Percentiles rank a stretch among this genome's conserved stretches.
Evolutionary conservation across 1,140 invertebrate species (phyloP).

Genomic region (Bombus confusus): DNA sequence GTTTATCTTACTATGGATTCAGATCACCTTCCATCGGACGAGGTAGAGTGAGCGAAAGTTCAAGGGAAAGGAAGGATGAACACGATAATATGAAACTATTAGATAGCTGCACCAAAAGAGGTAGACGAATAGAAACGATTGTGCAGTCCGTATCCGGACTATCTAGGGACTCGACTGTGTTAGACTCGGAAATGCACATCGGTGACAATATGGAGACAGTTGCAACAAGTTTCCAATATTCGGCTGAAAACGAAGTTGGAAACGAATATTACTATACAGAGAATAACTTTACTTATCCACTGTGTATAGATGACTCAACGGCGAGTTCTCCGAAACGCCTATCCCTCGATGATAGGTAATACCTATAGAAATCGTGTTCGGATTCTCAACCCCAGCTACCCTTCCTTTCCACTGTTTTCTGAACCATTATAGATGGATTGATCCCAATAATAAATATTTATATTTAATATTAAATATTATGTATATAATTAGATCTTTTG

Average conservation of each 20-base stretch:
- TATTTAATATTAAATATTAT: neutral
- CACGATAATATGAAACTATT: constrained; percentile 44
- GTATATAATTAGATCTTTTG: constrained; percentile 18
- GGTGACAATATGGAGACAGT: constrained; percentile 60
- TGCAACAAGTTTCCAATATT: constrained; percentile 67
- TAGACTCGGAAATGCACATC: constrained; percentile 68
- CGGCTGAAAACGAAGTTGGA: constrained; percentile 66
- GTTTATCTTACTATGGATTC: constrained; percentile 29
- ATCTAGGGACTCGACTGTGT: constrained; percentile 55
- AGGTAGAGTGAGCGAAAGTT: constrained; percentile 58
- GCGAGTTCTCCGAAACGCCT: constrained; percentile 79
- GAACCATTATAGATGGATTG: no score
- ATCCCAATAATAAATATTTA: neutral
- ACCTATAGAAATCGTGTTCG: neutral
- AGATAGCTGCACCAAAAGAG: constrained; percentile 63
- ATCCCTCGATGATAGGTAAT: constrained; percentile 80
- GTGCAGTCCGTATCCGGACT: constrained; percentile 74
- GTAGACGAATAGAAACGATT: constrained; percentile 78
- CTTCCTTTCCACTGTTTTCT: constrained; percentile 26
- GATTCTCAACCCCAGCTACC: neutral
- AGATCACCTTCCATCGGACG: constrained; percentile 76
- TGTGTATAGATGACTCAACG: constrained; percentile 75
- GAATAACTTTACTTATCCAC: constrained; percentile 80
- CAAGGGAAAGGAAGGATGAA: constrained; percentile 60
- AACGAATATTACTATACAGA: constrained; percentile 79